Conservation (phyloP, 2,113 vertebrate genomes). For the Xiphophorus hellerii region DNA sequence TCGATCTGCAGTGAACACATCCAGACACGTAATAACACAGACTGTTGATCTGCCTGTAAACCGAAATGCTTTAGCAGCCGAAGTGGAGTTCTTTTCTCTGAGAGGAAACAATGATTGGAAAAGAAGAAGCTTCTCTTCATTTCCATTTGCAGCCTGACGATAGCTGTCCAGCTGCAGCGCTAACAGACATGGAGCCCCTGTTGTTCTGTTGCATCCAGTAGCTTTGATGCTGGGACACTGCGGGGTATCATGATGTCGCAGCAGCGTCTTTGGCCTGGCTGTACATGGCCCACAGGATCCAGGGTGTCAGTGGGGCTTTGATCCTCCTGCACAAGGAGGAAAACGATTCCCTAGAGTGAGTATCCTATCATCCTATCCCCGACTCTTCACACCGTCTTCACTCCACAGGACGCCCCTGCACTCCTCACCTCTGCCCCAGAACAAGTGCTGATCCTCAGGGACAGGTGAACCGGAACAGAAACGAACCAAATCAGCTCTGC, state of each 20-base stretch:
- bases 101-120: constrained; percentile 58
- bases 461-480: constrained; percentile 58
- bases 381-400: neutral
- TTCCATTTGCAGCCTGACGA: constrained; percentile 45
- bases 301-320: constrained; percentile 78
- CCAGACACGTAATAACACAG: too few relatives aligned
- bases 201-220: constrained; percentile 71
- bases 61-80: neutral
- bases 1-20: too few relatives aligned
- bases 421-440: constrained; percentile 21
- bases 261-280: constrained; percentile 46
- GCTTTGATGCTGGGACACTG: constrained; percentile 73
- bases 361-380: neutral
- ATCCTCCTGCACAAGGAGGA: constrained; percentile 65
- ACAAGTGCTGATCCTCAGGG: constrained; percentile 58
- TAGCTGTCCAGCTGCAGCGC: constrained; percentile 60
- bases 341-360: neutral
- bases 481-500: neutral
- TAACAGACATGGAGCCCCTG: constrained; percentile 64
- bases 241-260: constrained; percentile 29
- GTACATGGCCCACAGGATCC: constrained; percentile 54
- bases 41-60: neutral
- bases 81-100: constrained; percentile 27
- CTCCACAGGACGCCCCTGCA: neutral
- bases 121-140: constrained; percentile 62